Evolutionary conservation across 2,888 invertebrate species (phyloP), one percentile per base, ranked within the genome.

Genomic region (Agrypnus murinus): DNA sequence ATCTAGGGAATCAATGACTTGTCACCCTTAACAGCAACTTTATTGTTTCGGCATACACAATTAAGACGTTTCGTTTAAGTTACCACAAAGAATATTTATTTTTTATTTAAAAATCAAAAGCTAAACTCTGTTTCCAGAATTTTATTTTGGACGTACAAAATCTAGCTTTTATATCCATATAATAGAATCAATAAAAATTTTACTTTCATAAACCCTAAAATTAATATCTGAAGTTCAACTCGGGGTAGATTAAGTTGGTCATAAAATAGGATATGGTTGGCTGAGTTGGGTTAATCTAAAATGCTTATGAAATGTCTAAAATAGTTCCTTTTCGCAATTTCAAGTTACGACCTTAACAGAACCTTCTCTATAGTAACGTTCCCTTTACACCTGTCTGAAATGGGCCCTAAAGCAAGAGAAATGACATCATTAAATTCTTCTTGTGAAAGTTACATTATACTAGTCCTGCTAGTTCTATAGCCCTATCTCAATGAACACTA

Each of bases 321-420:
- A 63, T 50, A 60, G 48, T 50, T 45, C 48, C 6, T 63, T 17
- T n/a, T 15, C 36, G 62, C 50, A 63, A 63, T 63, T 48, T 48
- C 48, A 50, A 48, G 48, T 50, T 63, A 48, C 36, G 32, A 12
- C 45, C 32, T 40, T 14, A n/a, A 46, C 14, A 17, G 60, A 34
- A 15, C 46, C 15, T 40, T 58, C 60, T 25, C 38, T 10, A n/a
- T 14, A 15, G 45, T 32, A 12, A 45, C 17, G 34, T 46, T 60
- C 45, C 62, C 50, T 63, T 63, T 63, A 63, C 62, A 63, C 62
- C 62, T 63, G 62, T 63, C 48, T 19, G 62, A 19, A 48, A 63
- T 50, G 62, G 36, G 48, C 48, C 62, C 17, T 48, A 63, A 63
- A 63, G 50, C 19, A 48, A 50, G 62, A 63, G 62, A 25, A 63